phyloP scores from a whole-genome alignment of 2,888 invertebrate species.

The Ecliptopera silaceata region DNA sequence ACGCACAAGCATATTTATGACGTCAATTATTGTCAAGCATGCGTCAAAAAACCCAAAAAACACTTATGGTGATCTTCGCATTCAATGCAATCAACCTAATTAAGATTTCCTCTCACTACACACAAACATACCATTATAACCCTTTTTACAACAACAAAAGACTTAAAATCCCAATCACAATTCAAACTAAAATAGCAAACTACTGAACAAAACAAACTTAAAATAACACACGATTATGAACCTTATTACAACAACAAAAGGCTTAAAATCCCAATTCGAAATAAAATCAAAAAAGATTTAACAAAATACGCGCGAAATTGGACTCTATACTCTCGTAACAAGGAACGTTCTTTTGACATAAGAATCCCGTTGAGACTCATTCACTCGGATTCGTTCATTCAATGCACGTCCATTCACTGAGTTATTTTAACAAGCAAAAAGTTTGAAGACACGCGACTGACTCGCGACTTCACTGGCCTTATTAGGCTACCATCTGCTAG shows the following conservation, averaged over 20 bases:
- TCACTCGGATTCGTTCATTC: slow-evolving; percentile 49
- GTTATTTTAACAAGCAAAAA: slow-evolving; percentile 72
- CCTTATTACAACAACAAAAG: background rate
- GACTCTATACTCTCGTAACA: slow-evolving; percentile 1
- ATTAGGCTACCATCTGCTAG: slow-evolving; percentile 7
- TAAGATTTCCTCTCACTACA: slow-evolving; percentile 1
- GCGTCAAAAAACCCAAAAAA: slow-evolving; percentile 17
- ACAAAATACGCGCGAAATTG: background rate
- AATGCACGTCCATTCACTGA: slow-evolving; percentile 52
- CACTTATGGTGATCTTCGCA: slow-evolving; percentile 10
- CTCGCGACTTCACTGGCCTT: slow-evolving; percentile 25
- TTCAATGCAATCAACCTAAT: slow-evolving; percentile 15
- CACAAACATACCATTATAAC: slow-evolving; percentile 5
- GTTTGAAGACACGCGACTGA: slow-evolving; percentile 51
- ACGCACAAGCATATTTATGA: slow-evolving; percentile 5
- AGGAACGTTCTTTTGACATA: background rate
- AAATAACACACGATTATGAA: background rate
- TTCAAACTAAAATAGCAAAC: too few relatives aligned
- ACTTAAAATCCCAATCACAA: background rate
- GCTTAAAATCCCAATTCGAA: slow-evolving; percentile 1
- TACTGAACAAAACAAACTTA: too few relatives aligned
- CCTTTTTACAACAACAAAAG: background rate
- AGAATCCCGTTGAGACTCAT: slow-evolving; percentile 38
- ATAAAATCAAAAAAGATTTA: background rate
- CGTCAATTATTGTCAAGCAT: slow-evolving; percentile 9